Percentiles rank a stretch among this genome's conserved stretches.
Evolutionary conservation across 2,797 vertebrate genomes (phyloP).

Genomic region (Discoglossus pictus): DNA sequence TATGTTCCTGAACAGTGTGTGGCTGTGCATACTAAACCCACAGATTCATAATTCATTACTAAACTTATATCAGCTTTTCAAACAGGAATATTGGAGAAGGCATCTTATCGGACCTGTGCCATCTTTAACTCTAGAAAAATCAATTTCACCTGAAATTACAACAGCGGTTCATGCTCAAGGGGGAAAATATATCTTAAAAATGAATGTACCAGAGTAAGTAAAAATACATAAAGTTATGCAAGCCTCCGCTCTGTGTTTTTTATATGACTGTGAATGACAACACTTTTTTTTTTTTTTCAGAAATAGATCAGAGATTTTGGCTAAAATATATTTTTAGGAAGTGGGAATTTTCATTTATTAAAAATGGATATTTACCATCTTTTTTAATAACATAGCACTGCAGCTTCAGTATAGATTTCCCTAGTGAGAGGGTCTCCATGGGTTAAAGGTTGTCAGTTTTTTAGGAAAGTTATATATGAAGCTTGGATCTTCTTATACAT

Average conservation of each 20-base stretch:
- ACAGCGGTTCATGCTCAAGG: constrained; percentile 28
- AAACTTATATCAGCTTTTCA: constrained; percentile 44
- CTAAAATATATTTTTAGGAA: no score
- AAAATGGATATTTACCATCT: no score
- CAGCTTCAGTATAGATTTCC: no score
- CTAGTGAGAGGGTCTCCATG: no score
- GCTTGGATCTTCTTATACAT: no score
- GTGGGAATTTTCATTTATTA: no score
- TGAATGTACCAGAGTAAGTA: constrained; percentile 29
- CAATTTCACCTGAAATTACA: constrained; percentile 38
- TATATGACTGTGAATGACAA: constrained; percentile 7
- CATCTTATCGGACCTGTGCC: constrained; percentile 33
- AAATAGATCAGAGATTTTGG: no score
- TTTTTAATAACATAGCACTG: no score
- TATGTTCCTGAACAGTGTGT: constrained; percentile 25
- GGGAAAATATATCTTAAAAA: constrained; percentile 39
- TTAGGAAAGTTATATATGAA: no score
- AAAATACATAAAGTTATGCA: constrained; percentile 37
- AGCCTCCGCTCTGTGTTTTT: constrained; percentile 19
- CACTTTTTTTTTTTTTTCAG: no score
- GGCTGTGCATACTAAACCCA: constrained; percentile 26
- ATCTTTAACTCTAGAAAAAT: constrained; percentile 38
- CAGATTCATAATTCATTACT: constrained; percentile 40
- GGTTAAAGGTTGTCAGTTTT: no score
- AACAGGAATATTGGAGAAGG: constrained; percentile 40